Evolutionary conservation across 2,888 invertebrate genomes (phyloP), one percentile per base, ranked within the genome.

Genomic region (Drosophila algonquin): DNA sequence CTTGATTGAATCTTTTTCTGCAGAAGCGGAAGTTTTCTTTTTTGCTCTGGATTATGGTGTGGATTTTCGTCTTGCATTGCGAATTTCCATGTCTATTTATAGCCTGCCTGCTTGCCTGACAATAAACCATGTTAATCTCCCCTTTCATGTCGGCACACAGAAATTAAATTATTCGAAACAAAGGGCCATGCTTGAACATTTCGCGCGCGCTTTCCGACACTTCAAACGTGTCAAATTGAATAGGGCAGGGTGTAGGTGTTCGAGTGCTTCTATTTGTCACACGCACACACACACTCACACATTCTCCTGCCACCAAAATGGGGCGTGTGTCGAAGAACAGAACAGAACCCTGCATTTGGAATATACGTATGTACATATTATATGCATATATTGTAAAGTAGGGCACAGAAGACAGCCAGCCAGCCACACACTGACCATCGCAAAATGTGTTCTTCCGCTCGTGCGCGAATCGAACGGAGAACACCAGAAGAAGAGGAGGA

Each of bases 221-320:
- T 85, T 56, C 62, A 65, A 61, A 72, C 65, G 75, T 72, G 78
- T 73, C 76, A 65, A 67, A 51, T 60, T 77, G 64, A 80, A 80
- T 73, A 70, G 64, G 32, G 10, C 32, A 5, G 30, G 7, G 8
- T 7, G 71, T 67, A 46, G 67, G 64, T 58, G 75, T 50, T 48
- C 50, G 63, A 73, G 56, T 32, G 50, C 57, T 57, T 68, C 60
- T 63, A 50, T 63, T 64, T 78, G 80, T 77, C 75, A 71, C 50
- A 59, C 21, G 45, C 51, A 40, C 47, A 24, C n/a, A 40, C 60
- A 57, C 35, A 56, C 27, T 10, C 35, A 40, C 40, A 40, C 24
- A 47, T 16, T 35, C 6, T 12, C 3, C 16, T 30, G 2, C 21
- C 12, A 27, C 50, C 30, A 14, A 14, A 14, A 35, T 35, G 35